Base-by-base conservation (phyloP, 1,140 invertebrate genomes). In the Drosophila carrolli region DNA sequence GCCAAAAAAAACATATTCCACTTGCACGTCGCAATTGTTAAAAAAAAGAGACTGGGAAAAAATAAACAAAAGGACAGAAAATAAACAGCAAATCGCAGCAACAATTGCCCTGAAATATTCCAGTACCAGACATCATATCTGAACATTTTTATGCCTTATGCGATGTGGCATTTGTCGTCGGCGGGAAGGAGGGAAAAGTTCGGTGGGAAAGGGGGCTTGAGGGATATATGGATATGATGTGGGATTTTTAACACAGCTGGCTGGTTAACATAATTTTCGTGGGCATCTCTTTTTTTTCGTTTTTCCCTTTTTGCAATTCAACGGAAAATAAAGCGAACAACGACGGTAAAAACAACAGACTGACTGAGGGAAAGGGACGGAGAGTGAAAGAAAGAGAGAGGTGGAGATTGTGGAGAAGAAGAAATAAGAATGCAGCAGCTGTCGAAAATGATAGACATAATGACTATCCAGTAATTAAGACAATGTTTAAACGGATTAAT, bases 191-290 rank as follows among this genome's bases (percentile, higher is more conserved):
- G n/a, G 27, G 5, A 54, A 13, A 56, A 29, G 8, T 32, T 38
- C 7, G 54, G 8, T 13, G 5, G 44, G n/a, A 19, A 8, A 11
- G 14, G 19, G 23, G 19, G 60, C 4, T 16, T 3, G 23, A n/a
- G 40, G 43, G 4, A 61, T 68, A 37, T 50, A 38, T 59, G 60
- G 29, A 61, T 77, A 43, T 29, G 79, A 78, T 78, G 84, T 89
- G 84, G 77, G 84, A 71, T 81, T 81, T 82, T 67, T 59, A 76
- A 75, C 83, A 88, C 84, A 86, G 79, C 84, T 83, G 83, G 74
- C 70, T 78, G 85, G 77, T 89, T 89, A 89, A 89, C 84, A 89
- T 89, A 89, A 89, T 89, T 89, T 89, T 89, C 84, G 84, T 89
- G 84, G 84, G 84, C 77, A 90, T 88, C 65, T 71, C 53, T 50